Evolutionary conservation across 2,113 vertebrate species (phyloP).

Genomic region (Gobio gobio): DNA sequence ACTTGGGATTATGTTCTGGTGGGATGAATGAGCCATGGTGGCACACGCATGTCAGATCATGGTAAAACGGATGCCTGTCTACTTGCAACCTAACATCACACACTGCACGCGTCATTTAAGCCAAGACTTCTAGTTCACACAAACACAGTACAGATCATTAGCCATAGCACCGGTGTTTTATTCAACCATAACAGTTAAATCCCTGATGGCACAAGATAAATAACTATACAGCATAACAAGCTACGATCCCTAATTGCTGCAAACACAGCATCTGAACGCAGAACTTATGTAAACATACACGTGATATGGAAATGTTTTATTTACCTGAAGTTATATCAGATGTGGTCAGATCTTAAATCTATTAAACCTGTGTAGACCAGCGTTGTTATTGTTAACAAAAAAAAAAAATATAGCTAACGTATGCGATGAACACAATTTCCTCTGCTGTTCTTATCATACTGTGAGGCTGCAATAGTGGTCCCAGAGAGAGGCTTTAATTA

Average conservation of each 20-base stretch:
- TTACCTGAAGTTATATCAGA: neutral
- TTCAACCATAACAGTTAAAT: neutral
- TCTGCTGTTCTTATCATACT: neutral
- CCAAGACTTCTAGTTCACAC: neutral
- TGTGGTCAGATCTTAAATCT: neutral
- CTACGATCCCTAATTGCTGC: neutral
- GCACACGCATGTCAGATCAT: slow-evolving; percentile 39
- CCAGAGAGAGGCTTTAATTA: slow-evolving; percentile 50
- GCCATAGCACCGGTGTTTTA: neutral
- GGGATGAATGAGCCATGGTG: slow-evolving; percentile 56
- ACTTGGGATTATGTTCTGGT: slow-evolving; percentile 35
- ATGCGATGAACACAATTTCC: neutral
- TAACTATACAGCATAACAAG: neutral
- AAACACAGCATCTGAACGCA: neutral
- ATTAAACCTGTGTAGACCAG: neutral
- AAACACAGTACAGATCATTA: slow-evolving; percentile 16
- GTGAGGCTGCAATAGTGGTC: slow-evolving; percentile 1
- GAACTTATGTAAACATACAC: neutral
- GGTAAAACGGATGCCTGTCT: neutral
- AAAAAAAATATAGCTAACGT: neutral
- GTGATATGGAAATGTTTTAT: neutral
- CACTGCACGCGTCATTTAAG: neutral
- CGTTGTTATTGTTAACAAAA: neutral
- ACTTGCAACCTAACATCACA: slow-evolving; percentile 17
- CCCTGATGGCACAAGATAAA: neutral